phyloP scores from a whole-genome alignment of 2,888 invertebrate genomes.

The Tethea ocularis region DNA sequence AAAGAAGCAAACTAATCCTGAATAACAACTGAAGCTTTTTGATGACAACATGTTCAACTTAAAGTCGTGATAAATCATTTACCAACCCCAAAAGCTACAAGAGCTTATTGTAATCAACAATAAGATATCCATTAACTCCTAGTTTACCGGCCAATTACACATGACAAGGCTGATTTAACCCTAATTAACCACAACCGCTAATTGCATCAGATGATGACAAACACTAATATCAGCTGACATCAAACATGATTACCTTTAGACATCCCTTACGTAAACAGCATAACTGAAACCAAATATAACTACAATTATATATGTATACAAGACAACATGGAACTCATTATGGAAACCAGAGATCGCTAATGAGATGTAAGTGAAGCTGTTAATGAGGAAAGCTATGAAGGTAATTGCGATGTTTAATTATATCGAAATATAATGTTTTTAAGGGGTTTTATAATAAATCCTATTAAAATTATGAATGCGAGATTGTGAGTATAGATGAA shows the following conservation, averaged over 20 bases:
- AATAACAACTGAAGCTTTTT: no score
- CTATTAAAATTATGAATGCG: no score
- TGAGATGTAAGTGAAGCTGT: conserved; percentile 4
- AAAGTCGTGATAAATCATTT: no score
- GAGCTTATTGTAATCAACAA: neutral
- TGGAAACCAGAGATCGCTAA: neutral
- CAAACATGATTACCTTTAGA: conserved; percentile 18
- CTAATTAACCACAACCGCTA: conserved; percentile 33
- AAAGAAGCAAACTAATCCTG: no score
- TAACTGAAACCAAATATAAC: neutral
- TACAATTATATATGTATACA: neutral
- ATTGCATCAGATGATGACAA: conserved; percentile 22
- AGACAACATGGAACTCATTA: neutral
- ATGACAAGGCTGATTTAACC: conserved; percentile 26
- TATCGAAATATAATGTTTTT: no score
- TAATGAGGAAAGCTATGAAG: neutral
- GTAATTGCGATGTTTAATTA: no score
- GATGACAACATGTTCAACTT: no score
- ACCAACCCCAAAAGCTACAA: neutral
- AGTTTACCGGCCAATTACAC: neutral
- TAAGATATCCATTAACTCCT: neutral
- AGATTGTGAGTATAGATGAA: no score
- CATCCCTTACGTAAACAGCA: conserved; percentile 2
- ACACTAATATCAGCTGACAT: conserved; percentile 12
- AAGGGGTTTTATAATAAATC: no score